Percentiles rank a stretch among this genome's conserved stretches.
These are phyloP conservation scores for Megaceryle maxima DNA, from an alignment of 2,113 vertebrate species.

Conservation along the genomic window DNA sequence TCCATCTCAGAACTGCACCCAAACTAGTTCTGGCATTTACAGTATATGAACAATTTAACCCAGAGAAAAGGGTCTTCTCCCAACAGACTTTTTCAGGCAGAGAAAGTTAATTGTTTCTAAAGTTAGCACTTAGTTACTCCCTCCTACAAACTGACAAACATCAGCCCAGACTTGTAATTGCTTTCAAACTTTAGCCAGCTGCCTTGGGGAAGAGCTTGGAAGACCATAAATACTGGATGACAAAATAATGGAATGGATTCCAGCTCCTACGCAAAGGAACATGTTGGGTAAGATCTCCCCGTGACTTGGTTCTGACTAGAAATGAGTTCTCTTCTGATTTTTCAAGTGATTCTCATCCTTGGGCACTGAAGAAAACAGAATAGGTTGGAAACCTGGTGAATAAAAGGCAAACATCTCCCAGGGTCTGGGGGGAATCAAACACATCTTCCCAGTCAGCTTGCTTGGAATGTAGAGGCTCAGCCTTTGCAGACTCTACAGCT, in stretches of 20 bases:
- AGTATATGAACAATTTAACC: neutral
- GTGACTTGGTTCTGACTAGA: neutral
- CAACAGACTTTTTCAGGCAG: neutral
- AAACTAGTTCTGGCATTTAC: neutral
- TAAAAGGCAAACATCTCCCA: neutral
- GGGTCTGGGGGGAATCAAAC: neutral
- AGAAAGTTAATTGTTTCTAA: slow-evolving; percentile 1
- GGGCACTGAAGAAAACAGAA: neutral
- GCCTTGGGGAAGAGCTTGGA: slow-evolving; percentile 11
- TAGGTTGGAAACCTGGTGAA: neutral
- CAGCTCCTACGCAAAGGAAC: slow-evolving; percentile 25
- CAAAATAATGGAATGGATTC: neutral
- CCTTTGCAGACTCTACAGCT: neutral
- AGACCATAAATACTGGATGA: slow-evolving; percentile 38
- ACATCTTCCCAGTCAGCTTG: neutral
- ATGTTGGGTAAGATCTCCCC: slow-evolving; percentile 20
- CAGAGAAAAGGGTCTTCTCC: slow-evolving; percentile 11
- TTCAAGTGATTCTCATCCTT: neutral
- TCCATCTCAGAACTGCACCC: neutral
- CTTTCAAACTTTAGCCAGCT: slow-evolving; percentile 29
- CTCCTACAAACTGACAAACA: slow-evolving; percentile 24
- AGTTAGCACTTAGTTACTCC: slow-evolving; percentile 32
- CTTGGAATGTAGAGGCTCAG: neutral
- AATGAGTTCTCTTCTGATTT: neutral
- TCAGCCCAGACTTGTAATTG: slow-evolving; percentile 40